Evolutionary conservation across 2,888 invertebrate species (phyloP).

Genomic region (Micropterix aruncella): DNA sequence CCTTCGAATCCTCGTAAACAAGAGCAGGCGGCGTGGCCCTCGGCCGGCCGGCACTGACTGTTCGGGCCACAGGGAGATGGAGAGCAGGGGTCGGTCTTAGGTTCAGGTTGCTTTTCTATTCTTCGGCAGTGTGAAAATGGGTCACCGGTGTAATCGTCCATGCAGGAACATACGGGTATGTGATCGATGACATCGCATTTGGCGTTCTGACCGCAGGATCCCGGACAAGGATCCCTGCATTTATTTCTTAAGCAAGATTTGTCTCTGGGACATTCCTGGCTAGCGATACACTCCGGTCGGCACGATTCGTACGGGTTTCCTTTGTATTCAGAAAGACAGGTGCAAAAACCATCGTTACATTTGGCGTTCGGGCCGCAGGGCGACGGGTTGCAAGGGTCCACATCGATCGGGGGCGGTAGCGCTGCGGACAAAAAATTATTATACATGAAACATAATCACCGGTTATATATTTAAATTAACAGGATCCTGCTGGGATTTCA

Average conservation of each 20-base stretch:
- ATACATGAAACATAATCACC: too few species aligned
- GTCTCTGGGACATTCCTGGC: slow-evolving; percentile 54
- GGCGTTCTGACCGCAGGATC: slow-evolving; percentile 59
- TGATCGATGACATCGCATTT: slow-evolving; percentile 63
- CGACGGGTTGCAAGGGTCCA: slow-evolving; percentile 52
- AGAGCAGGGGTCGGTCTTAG: slow-evolving; percentile 51
- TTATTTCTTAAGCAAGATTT: slow-evolving; percentile 59
- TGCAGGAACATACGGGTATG: slow-evolving; percentile 57
- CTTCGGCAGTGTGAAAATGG: slow-evolving; percentile 45
- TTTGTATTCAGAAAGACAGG: slow-evolving; percentile 50
- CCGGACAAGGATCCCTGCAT: slow-evolving; percentile 61
- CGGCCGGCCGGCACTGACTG: slow-evolving; percentile 61
- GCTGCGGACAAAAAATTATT: slow-evolving; percentile 17
- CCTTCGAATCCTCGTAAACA: slow-evolving; percentile 67
- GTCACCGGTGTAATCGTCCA: slow-evolving; percentile 55
- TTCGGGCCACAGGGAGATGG: slow-evolving; percentile 70
- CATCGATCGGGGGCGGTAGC: slow-evolving; percentile 24
- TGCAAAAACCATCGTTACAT: slow-evolving; percentile 54
- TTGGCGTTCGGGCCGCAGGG: slow-evolving; percentile 61
- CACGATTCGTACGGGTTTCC: slow-evolving; percentile 60
- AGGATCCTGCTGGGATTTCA: too few species aligned
- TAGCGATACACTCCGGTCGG: slow-evolving; percentile 58
- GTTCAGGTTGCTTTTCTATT: slow-evolving; percentile 18
- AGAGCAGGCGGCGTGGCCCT: slow-evolving; percentile 67
- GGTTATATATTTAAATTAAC: too few species aligned